Conservation (phyloP, 2,797 vertebrate species). For the Neosilurus hyrtlii region DNA sequence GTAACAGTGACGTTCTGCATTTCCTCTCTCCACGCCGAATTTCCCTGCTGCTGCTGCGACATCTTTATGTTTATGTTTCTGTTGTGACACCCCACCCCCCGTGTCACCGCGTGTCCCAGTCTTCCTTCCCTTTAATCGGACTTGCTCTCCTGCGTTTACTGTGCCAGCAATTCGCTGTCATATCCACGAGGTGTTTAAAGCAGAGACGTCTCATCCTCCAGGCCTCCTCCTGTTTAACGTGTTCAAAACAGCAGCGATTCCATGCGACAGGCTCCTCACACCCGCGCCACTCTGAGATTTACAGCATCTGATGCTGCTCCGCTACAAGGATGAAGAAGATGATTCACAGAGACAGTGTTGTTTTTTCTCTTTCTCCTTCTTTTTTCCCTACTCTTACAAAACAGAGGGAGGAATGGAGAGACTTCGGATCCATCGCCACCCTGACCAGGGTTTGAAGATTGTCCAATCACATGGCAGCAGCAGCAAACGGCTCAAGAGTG, state of each 20-base stretch:
- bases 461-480: background rate
- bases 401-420: background rate
- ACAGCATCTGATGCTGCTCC: slow-evolving; percentile 47
- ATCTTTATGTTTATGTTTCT: slow-evolving; percentile 7
- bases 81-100: background rate
- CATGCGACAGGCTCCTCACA: slow-evolving; percentile 52
- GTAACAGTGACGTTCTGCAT: background rate
- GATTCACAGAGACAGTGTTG: slow-evolving; percentile 49
- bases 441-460: background rate
- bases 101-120: background rate
- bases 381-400: background rate
- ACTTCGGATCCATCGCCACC: background rate
- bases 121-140: slow-evolving; percentile 10
- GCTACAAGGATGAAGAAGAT: slow-evolving; percentile 32
- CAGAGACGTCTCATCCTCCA: slow-evolving; percentile 48
- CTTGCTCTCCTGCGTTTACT: slow-evolving; percentile 64
- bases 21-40: background rate
- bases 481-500: no score
- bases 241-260: slow-evolving; percentile 47
- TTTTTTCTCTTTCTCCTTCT: slow-evolving; percentile 46
- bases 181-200: slow-evolving; percentile 65
- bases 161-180: slow-evolving; percentile 63
- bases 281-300: slow-evolving; percentile 53
- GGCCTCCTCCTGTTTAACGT: slow-evolving; percentile 56
- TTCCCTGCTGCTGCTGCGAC: background rate